Conservation (phyloP, 2,113 vertebrate genomes). For the Equus quagga region DNA sequence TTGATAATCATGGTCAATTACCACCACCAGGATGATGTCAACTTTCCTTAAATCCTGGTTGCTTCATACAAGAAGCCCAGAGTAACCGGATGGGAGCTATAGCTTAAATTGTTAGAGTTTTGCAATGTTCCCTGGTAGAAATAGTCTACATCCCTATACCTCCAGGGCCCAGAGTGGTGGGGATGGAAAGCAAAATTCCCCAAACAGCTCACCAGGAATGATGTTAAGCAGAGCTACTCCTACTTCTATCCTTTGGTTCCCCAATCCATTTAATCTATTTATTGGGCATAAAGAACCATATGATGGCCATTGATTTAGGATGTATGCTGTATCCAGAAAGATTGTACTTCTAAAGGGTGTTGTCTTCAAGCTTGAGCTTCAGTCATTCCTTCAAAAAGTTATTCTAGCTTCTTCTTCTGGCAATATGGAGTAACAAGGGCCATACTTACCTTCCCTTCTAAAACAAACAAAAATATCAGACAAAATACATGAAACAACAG, state of each 20-base stretch:
- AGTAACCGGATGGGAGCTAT: neutral
- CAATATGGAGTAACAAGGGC: neutral
- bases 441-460: neutral
- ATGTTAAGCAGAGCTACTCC: neutral
- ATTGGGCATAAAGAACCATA: neutral
- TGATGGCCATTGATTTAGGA: neutral
- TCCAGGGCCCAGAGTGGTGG: neutral
- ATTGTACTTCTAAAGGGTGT: neutral
- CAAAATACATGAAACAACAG: neutral
- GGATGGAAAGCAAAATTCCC: neutral
- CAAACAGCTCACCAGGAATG: neutral
- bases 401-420: slow-evolving; percentile 1
- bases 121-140: neutral
- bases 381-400: neutral
- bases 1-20: neutral
- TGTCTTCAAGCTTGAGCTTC: neutral
- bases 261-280: neutral
- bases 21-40: neutral
- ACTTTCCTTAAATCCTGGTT: neutral
- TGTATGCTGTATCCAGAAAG: neutral
- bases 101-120: neutral
- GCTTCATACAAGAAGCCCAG: neutral
- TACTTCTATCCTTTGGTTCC: neutral
- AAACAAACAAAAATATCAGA: neutral
- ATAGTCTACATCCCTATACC: neutral